Evolutionary conservation across 2,113 vertebrate genomes (phyloP).

Genomic region (Eptesicus fuscus): DNA sequence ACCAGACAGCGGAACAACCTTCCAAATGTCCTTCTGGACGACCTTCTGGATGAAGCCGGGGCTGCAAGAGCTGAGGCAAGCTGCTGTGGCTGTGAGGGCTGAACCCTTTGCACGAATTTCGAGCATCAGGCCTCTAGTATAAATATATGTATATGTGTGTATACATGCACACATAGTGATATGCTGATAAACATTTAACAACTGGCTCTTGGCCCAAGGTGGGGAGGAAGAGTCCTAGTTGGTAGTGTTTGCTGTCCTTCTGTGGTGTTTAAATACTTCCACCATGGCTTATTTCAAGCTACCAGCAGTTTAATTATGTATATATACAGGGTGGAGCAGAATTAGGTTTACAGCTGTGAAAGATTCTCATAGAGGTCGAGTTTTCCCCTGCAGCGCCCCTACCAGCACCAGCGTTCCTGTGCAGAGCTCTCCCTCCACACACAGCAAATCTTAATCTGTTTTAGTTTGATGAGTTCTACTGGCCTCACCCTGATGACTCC

Average conservation of each 20-base stretch:
- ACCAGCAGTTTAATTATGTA: not conserved
- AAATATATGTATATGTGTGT: not conserved
- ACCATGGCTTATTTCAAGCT: not conserved
- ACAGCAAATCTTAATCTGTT: not conserved
- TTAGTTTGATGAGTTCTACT: not conserved
- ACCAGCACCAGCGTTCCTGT: not conserved
- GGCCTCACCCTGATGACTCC: not conserved
- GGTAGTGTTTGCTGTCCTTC: not conserved
- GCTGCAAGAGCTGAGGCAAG: too few relatives aligned
- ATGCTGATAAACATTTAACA: not conserved
- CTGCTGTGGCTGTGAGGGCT: too few relatives aligned
- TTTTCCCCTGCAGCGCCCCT: not conserved
- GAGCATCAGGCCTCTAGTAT: not conserved
- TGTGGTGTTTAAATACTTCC: not conserved
- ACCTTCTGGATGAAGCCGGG: too few relatives aligned
- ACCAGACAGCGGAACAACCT: too few relatives aligned
- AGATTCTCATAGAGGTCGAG: not conserved
- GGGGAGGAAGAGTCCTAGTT: not conserved
- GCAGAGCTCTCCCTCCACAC: not conserved
- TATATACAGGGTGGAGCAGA: not conserved
- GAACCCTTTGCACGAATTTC: too few relatives aligned
- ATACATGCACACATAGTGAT: not conserved
- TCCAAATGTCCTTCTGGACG: too few relatives aligned
- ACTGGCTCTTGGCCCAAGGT: not conserved
- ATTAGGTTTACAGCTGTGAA: not conserved